phyloP scores from a whole-genome alignment of 1,140 invertebrate species.

The Sesamia nonagrioides region DNA sequence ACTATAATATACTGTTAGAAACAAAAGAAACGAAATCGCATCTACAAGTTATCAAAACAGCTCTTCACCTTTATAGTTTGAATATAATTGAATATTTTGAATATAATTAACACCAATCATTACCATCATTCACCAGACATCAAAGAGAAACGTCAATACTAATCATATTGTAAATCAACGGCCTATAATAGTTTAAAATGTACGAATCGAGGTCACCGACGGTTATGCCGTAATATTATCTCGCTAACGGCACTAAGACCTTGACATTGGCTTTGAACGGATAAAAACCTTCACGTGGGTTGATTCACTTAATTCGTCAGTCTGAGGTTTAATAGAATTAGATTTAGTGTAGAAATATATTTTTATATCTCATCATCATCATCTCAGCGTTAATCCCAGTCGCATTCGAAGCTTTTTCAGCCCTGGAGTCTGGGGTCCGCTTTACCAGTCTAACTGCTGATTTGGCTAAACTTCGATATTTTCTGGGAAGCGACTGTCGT shows the following conservation, averaged over 20 bases:
- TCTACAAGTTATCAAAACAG: too few relatives aligned
- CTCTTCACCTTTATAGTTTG: neutral
- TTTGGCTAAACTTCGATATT: too few relatives aligned
- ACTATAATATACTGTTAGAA: too few relatives aligned
- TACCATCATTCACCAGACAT: neutral
- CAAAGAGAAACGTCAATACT: neutral
- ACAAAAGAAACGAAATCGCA: too few relatives aligned
- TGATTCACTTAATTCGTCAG: conserved; percentile 24
- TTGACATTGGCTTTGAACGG: conserved; percentile 23
- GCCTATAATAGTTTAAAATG: neutral
- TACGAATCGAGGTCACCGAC: conserved; percentile 25
- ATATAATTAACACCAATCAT: neutral
- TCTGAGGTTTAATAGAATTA: neutral
- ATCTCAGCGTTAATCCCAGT: too few relatives aligned
- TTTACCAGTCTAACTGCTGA: too few relatives aligned
- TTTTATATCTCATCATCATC: too few relatives aligned
- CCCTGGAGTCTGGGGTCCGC: too few relatives aligned
- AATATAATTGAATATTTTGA: neutral
- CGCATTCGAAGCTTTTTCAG: too few relatives aligned
- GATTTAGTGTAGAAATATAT: too few relatives aligned
- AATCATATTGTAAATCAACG: conserved; percentile 7
- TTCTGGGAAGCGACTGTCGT: too few relatives aligned
- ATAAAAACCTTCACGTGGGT: conserved; percentile 19
- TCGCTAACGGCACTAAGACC: conserved; percentile 29
- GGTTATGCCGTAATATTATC: conserved; percentile 30